Evolutionary conservation across 64 coral and sea anemone species (phyloP).

Genomic region (Actinia equina): DNA sequence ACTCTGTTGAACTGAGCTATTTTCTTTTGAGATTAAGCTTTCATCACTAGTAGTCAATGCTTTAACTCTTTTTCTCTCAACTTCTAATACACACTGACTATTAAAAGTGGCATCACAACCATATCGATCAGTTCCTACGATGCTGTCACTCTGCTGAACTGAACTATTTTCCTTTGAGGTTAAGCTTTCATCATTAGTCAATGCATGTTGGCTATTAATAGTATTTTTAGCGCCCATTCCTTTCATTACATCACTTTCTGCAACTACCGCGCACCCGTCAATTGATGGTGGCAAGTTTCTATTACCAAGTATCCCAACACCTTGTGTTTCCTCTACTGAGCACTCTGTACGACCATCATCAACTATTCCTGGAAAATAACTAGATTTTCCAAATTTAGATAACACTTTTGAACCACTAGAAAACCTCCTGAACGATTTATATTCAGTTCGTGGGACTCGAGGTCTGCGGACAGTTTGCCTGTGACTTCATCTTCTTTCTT

Average conservation of each 20-base stretch:
- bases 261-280: neutral
- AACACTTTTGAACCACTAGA: neutral
- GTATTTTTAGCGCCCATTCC: neutral
- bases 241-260: neutral
- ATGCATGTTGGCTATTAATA: neutral
- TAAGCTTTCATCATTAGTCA: neutral
- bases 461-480: no score
- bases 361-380: neutral
- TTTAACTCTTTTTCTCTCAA: no score
- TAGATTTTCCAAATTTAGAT: neutral
- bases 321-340: neutral
- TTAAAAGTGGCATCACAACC: neutral
- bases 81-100: neutral
- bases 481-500: neutral
- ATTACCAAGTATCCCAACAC: neutral
- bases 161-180: neutral
- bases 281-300: neutral
- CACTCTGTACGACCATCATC: neutral
- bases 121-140: neutral
- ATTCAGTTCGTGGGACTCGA: neutral
- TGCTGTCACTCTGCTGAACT: neutral
- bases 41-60: no score
- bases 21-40: no score
- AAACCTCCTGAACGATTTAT: neutral
- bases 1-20: no score